These are phyloP conservation scores for Saguinus imperator DNA, from an alignment of 2,113 vertebrate genomes.

Conservation along the genomic window DNA sequence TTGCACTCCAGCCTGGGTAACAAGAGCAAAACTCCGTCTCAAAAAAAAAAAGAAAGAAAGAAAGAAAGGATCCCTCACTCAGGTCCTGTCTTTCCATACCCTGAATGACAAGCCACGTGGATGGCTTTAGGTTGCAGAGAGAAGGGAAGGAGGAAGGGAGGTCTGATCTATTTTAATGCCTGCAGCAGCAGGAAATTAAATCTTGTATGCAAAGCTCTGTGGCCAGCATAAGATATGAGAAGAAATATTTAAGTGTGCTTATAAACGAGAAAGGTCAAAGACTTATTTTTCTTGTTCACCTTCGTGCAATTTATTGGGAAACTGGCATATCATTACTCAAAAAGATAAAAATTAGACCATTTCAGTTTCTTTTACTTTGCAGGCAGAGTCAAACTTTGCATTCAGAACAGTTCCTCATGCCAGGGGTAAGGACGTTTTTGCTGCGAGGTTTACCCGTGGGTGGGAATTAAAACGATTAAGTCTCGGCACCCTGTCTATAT, in stretches of 20 bases:
- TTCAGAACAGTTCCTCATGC: conserved; percentile 51
- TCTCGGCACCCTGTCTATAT: neutral
- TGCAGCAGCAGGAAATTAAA: conserved; percentile 64
- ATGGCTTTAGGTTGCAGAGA: conserved; percentile 22
- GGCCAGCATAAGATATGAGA: conserved; percentile 59
- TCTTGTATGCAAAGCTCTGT: conserved; percentile 52
- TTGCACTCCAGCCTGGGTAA: too few relatives aligned
- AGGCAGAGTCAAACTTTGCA: conserved; percentile 44
- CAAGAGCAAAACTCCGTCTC: too few relatives aligned
- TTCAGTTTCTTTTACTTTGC: conserved; percentile 40
- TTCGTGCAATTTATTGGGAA: conserved; percentile 68
- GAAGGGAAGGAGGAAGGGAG: neutral
- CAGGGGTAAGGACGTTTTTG: conserved; percentile 1
- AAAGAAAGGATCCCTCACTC: neutral
- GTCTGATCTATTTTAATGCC: neutral
- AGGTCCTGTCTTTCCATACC: neutral
- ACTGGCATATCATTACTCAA: conserved; percentile 58
- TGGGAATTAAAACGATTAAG: conserved; percentile 54
- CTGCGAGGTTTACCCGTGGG: conserved; percentile 6
- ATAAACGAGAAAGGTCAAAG: conserved; percentile 69
- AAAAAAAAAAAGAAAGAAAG: too few relatives aligned
- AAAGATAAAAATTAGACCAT: conserved; percentile 68
- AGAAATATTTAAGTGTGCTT: conserved; percentile 52
- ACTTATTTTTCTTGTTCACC: conserved; percentile 67
- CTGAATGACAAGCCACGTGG: conserved; percentile 28